Evolutionary conservation across 2,888 invertebrate genomes (phyloP).

Genomic region (Apamea epomidion): DNA sequence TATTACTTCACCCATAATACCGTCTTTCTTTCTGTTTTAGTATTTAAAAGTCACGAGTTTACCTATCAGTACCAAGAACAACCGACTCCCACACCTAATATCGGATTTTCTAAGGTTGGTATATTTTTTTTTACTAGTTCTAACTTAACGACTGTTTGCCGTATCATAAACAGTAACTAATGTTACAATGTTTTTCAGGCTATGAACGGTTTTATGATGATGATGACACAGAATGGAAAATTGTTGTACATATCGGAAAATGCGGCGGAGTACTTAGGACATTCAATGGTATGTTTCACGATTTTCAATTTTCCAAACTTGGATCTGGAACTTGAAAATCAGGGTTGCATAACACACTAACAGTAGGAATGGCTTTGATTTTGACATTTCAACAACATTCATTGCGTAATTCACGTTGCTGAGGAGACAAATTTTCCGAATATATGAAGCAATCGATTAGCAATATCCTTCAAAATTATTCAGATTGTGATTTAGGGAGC

Average conservation of each 20-base stretch:
- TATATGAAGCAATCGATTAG: too few relatives aligned
- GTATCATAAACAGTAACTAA: slow-evolving; percentile 72
- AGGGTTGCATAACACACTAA: too few relatives aligned
- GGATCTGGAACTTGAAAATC: too few relatives aligned
- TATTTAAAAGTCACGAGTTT: slow-evolving; percentile 95
- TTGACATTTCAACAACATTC: too few relatives aligned
- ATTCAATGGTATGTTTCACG: slow-evolving; percentile 95
- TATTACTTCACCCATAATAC: slow-evolving; percentile 89
- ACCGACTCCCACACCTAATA: slow-evolving; percentile 94
- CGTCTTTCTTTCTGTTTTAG: slow-evolving; percentile 93
- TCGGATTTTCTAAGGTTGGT: slow-evolving; percentile 97
- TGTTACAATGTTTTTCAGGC: slow-evolving; percentile 93
- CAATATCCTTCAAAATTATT: too few relatives aligned
- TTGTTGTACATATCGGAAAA: slow-evolving; percentile 99
- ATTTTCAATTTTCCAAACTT: background rate
- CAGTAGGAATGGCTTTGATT: too few relatives aligned
- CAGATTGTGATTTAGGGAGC: too few relatives aligned
- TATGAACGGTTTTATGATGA: slow-evolving; percentile 98
- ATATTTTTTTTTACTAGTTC: slow-evolving; percentile 65
- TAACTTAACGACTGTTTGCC: slow-evolving; percentile 78
- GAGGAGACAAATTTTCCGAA: too few relatives aligned
- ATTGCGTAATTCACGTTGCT: too few relatives aligned
- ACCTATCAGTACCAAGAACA: slow-evolving; percentile 92
- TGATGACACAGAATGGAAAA: slow-evolving; percentile 99
- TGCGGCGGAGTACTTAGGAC: slow-evolving; percentile 99